Conservation (phyloP, 1,140 invertebrate genomes). For the Drosophila bipectinata region DNA sequence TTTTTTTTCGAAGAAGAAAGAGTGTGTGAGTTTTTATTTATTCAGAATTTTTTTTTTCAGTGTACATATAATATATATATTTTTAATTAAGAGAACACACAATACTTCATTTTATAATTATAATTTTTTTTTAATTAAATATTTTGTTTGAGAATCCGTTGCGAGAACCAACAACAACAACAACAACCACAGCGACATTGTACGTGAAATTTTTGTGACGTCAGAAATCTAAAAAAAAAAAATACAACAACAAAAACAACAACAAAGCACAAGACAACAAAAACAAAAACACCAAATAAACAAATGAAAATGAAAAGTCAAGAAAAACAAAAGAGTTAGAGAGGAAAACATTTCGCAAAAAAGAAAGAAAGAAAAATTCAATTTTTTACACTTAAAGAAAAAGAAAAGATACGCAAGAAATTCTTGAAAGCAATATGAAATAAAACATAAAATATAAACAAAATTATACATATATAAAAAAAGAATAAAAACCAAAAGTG, state of each 20-base stretch:
- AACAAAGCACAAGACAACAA: conserved; percentile 28
- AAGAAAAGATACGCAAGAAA: conserved; percentile 12
- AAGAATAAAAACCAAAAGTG: conserved; percentile 3
- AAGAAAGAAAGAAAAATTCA: neutral
- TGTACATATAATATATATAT: conserved; percentile 7
- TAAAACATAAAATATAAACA: conserved; percentile 24
- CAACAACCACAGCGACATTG: conserved; percentile 56
- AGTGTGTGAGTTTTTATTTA: conserved; percentile 36
- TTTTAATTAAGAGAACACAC: neutral
- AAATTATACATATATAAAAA: conserved; percentile 4
- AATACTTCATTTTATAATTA: neutral
- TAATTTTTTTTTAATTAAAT: neutral
- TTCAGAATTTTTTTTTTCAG: conserved; percentile 11
- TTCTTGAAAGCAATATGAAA: conserved; percentile 35
- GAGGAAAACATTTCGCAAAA: conserved; percentile 40
- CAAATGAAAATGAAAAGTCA: conserved; percentile 23
- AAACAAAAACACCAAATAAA: conserved; percentile 36
- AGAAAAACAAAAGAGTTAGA: conserved; percentile 15
- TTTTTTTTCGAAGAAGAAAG: neutral
- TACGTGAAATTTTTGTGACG: conserved; percentile 78
- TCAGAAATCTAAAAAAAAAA: conserved; percentile 73
- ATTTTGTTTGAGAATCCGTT: conserved; percentile 77
- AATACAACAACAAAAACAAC: conserved; percentile 20
- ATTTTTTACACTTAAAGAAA: conserved; percentile 51
- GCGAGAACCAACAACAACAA: conserved; percentile 66